phyloP scores from a whole-genome alignment of 2,888 invertebrate genomes.

The Criorhina ranunculi region DNA sequence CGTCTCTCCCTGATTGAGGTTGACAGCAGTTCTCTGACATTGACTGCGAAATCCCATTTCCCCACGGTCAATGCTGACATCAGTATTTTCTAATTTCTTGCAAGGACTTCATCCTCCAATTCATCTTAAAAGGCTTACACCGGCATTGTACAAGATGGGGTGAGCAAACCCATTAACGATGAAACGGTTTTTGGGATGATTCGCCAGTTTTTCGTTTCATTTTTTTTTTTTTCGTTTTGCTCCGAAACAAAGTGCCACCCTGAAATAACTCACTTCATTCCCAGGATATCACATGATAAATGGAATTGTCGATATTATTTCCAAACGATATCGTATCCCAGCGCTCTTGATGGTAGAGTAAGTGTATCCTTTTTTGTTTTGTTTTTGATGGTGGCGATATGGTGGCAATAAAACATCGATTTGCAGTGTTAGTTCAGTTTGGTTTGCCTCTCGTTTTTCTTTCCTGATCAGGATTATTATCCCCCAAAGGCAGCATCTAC shows the following conservation, averaged over 20 bases:
- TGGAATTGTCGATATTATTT: conserved; percentile 65
- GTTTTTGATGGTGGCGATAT: background rate
- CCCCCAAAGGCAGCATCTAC: conserved; percentile 45
- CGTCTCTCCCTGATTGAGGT: conserved; percentile 27
- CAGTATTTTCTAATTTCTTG: conserved; percentile 42
- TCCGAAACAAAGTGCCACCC: conserved; percentile 22
- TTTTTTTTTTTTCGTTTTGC: conserved; percentile 17
- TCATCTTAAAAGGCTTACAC: conserved; percentile 26
- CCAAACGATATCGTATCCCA: conserved; percentile 47
- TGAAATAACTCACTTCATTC: conserved; percentile 62
- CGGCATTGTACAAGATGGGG: background rate
- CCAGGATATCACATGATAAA: conserved; percentile 69
- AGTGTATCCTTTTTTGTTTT: conserved; percentile 17
- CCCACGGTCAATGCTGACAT: conserved; percentile 35
- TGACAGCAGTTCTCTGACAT: conserved; percentile 20
- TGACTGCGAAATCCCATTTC: background rate
- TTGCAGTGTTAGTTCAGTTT: conserved; percentile 44
- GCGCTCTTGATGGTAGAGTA: conserved; percentile 5
- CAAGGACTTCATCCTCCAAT: conserved; percentile 24
- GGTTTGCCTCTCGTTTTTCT: conserved; percentile 23
- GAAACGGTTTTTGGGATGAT: conserved; percentile 47
- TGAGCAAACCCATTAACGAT: conserved; percentile 60
- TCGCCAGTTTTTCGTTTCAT: conserved; percentile 14
- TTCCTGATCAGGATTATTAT: conserved; percentile 63
- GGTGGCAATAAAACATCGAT: conserved; percentile 56